phyloP scores from a whole-genome alignment of 2,113 vertebrate species.

The Xenus cinereus region DNA sequence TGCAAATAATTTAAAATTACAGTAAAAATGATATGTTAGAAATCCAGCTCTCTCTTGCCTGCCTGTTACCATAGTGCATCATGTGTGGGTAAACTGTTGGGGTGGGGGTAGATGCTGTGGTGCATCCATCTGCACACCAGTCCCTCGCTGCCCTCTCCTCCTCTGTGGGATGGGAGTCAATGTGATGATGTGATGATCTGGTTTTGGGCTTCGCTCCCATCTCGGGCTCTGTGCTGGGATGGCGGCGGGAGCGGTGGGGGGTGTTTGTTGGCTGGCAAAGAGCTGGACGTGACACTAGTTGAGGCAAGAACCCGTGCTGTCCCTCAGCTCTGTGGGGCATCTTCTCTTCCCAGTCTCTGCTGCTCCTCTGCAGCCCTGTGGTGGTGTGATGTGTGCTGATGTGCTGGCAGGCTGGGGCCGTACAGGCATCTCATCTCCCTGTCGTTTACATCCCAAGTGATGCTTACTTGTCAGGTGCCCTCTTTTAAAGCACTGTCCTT shows the following conservation, averaged over 20 bases:
- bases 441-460: background rate
- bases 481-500: background rate
- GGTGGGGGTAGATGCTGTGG: background rate
- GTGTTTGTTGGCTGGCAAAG: background rate
- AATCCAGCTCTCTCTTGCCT: background rate
- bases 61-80: background rate
- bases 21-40: background rate
- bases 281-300: background rate
- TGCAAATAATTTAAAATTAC: background rate
- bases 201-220: background rate
- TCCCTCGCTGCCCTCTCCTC: background rate
- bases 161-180: background rate
- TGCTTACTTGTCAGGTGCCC: background rate
- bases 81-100: background rate
- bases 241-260: background rate
- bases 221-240: background rate
- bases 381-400: fast-evolving
- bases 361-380: background rate
- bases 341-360: background rate
- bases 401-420: background rate
- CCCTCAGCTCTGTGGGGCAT: background rate
- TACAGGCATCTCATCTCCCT: background rate
- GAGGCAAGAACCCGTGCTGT: background rate
- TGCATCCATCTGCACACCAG: background rate
- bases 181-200: background rate